These are phyloP conservation scores for Hemibagrus guttatus DNA, from an alignment of 2,797 vertebrate genomes.

Conservation along the genomic window DNA sequence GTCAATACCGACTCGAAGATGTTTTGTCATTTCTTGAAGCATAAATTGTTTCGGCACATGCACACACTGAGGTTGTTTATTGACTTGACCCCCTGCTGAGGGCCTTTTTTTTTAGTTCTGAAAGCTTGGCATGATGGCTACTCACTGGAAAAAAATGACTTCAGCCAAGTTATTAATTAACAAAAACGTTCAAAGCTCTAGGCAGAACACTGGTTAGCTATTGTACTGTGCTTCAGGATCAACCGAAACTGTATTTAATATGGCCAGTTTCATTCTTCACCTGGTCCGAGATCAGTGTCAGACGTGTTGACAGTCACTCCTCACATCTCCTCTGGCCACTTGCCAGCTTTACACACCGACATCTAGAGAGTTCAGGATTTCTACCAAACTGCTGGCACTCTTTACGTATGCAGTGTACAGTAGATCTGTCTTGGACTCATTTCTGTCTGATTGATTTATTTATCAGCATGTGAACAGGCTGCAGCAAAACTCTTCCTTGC, in stretches of 20 bases:
- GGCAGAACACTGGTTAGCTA: slow-evolving; percentile 37
- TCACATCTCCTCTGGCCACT: slow-evolving; percentile 10
- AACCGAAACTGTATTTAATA: slow-evolving; percentile 21
- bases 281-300: slow-evolving; percentile 12
- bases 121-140: slow-evolving; percentile 14
- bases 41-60: slow-evolving; percentile 13
- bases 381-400: neutral
- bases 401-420: slow-evolving; percentile 7
- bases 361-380: slow-evolving; percentile 34
- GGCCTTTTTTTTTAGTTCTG: slow-evolving; percentile 2
- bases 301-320: slow-evolving; percentile 11
- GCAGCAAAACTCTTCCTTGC: slow-evolving; percentile 14
- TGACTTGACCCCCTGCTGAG: slow-evolving; percentile 38
- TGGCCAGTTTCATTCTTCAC: slow-evolving; percentile 8
- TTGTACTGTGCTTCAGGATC: neutral
- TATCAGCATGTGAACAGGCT: slow-evolving; percentile 23
- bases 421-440: neutral
- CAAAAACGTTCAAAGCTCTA: slow-evolving; percentile 24
- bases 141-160: neutral
- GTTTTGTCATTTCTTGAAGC: slow-evolving; percentile 9
- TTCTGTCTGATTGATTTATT: slow-evolving; percentile 34
- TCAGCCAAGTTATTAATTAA: slow-evolving; percentile 53
- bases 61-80: slow-evolving; percentile 32
- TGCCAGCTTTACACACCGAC: slow-evolving; percentile 37
- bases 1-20: slow-evolving; percentile 4